A percentile compares a stretch with the other conserved stretches of the same genome.
These are phyloP conservation scores for Saccopteryx bilineata DNA, from an alignment of 2,113 vertebrate species.

Conservation along the genomic window DNA sequence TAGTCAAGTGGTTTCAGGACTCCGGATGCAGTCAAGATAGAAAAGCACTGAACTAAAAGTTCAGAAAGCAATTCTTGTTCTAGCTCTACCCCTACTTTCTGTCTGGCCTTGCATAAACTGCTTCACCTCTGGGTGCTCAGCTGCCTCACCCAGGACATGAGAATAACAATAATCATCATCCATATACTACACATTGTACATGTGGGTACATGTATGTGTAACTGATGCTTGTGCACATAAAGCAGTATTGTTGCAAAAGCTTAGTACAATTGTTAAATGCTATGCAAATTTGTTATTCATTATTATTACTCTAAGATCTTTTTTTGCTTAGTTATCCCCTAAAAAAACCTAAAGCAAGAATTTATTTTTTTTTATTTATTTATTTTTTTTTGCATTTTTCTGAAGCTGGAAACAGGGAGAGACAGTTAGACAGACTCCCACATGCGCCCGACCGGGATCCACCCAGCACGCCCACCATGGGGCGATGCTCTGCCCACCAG, in stretches of 20 bases:
- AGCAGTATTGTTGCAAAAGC: not conserved
- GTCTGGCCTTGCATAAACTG: not conserved
- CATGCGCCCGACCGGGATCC: too few relatives aligned
- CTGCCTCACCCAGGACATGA: not conserved
- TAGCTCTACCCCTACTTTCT: not conserved
- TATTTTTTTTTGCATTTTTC: too few relatives aligned
- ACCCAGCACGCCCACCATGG: too few relatives aligned
- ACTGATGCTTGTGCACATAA: not conserved
- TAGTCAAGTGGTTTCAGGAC: not conserved
- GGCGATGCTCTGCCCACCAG: too few relatives aligned
- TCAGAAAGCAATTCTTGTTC: slow-evolving; percentile 11
- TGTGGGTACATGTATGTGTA: not conserved
- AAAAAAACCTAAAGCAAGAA: not conserved
- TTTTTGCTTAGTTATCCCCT: not conserved
- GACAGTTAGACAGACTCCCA: too few relatives aligned
- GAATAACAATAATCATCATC: not conserved
- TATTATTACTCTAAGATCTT: not conserved
- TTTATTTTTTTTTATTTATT: too few relatives aligned
- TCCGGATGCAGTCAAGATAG: not conserved
- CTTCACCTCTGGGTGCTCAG: not conserved
- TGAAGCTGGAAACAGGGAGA: too few relatives aligned
- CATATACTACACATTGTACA: not conserved
- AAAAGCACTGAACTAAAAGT: not conserved
- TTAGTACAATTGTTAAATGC: not conserved
- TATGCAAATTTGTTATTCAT: not conserved